Base-by-base conservation (phyloP, 2,888 invertebrate genomes). In the Rotaria sp. region DNA sequence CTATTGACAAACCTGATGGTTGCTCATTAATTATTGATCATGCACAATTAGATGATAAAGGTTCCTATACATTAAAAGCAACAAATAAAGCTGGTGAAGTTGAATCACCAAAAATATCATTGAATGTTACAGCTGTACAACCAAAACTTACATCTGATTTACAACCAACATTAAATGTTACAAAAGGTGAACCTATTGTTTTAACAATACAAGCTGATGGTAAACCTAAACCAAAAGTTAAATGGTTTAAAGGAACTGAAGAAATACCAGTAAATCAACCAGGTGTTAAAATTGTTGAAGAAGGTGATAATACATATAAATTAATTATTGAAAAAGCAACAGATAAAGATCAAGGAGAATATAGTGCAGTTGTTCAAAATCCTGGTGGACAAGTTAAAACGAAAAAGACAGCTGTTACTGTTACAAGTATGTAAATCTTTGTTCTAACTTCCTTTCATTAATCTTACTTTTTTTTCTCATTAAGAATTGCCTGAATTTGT, bases 31-130 rank as follows among this genome's bases (percentile, higher is more conserved):
- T 85, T 24, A 87, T 87, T 35, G 57, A 59, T 26, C 80, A 26
- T 26, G n/a, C 75, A 13, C 41, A 52, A 48, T 35, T 85, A 26
- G 84, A 85, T 24, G 87, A 87, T 52, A 84, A 59, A 48, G 87
- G 85, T 35, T 21, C 80, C 21, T 87, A 87, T 84, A 84, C 87
- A 48, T 85, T 85, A 21, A 85, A 86, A 84, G 86, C 85, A 30
- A 85, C 86, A 67, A 87, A 87, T 84, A 87, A 86, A 85, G 85
- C 85, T 24, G 85, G 85, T 26, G 50, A 84, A 52, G 84, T 85
- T 55, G 86, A 87, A 55, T 85, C 86, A 35, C 55, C 74, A 45
- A 80, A 80, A 30, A 80, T 74, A 50, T 57, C 18, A 24, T 41
- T 87, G 3, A 84, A 74, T 52, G 85, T 87, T 30, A 74, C 80